Base-by-base conservation (phyloP, 2,888 invertebrate species). In the Petrophora chlorosata region DNA sequence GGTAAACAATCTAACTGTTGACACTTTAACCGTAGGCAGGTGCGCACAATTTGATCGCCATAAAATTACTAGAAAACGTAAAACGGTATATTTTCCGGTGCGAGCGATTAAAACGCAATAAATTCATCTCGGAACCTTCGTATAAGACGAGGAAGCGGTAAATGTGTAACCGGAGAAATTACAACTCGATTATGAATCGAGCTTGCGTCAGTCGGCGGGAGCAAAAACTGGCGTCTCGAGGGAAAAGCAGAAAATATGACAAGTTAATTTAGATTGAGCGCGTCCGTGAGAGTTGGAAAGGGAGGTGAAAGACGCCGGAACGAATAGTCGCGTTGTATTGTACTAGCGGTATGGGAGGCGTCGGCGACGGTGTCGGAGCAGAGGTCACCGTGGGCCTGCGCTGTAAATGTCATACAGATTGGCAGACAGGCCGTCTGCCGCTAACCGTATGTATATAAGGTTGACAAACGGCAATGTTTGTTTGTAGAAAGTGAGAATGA, bases 231-330 rank as follows among this genome's bases (percentile, higher is more conserved):
- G 61, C 65, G 56, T 56, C 50, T 58, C 65, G 40, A 64, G 62
- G 73, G 78, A 82, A 83, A 82, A 78, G 73, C 73, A 77, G 76
- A 79, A 75, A 79, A 82, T 80, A 77, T 82, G 85, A 85, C 84
- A 81, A 75, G 77, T 80, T 82, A 80, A 85, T 86, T 82, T 82
- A 80, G 81, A 84, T 79, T 76, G 79, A 85, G 74, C 67, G 67
- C 61, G 66, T 57, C 61, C 67, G 78, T 70, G 77, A 79, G 81
- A 78, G 76, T 75, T 74, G 73, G 74, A 71, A 76, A 74, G 73
- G 72, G 70, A 73, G 73, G 77, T 73, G 76, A 82, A 75, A 80
- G 76, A 81, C 74, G 58, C 75, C 84, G 82, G 77, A 83, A 82
- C 84, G 67, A 72, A 86, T 80, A 66, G 69, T 72, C 69, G 73